phyloP scores from a whole-genome alignment of 2,797 vertebrate species.

The Cetoscarus ocellatus region DNA sequence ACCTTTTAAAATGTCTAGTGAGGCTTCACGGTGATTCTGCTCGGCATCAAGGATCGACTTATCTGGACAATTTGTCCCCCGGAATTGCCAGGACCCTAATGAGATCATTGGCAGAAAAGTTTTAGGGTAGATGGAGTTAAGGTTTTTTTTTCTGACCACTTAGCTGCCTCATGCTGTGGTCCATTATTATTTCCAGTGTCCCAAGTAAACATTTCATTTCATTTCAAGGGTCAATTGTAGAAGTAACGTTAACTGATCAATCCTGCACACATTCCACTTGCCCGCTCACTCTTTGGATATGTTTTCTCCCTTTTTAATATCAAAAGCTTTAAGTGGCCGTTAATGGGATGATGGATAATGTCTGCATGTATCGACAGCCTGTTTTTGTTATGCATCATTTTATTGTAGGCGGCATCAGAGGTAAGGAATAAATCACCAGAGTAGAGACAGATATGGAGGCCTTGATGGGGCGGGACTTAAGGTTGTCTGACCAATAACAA shows the following conservation, averaged over 20 bases:
- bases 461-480: too few relatives aligned
- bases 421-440: too few relatives aligned
- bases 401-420: too few relatives aligned
- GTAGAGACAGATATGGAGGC: too few relatives aligned
- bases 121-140: constrained; percentile 50
- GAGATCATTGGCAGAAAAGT: constrained; percentile 72
- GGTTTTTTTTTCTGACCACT: constrained; percentile 16
- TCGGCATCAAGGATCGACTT: constrained; percentile 70
- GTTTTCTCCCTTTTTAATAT: too few relatives aligned
- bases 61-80: constrained; percentile 82
- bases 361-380: too few relatives aligned
- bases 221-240: background rate
- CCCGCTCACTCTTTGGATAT: too few relatives aligned
- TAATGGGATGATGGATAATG: too few relatives aligned
- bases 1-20: constrained; percentile 80
- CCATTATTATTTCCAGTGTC: background rate
- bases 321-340: too few relatives aligned
- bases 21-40: constrained; percentile 72
- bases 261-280: too few relatives aligned
- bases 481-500: too few relatives aligned
- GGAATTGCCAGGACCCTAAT: constrained; percentile 75
- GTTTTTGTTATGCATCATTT: too few relatives aligned
- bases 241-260: background rate
- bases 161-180: background rate
- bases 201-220: constrained; percentile 2